These are phyloP conservation scores for Xyrauchen texanus DNA, from an alignment of 2,113 vertebrate species.

Conservation along the genomic window DNA sequence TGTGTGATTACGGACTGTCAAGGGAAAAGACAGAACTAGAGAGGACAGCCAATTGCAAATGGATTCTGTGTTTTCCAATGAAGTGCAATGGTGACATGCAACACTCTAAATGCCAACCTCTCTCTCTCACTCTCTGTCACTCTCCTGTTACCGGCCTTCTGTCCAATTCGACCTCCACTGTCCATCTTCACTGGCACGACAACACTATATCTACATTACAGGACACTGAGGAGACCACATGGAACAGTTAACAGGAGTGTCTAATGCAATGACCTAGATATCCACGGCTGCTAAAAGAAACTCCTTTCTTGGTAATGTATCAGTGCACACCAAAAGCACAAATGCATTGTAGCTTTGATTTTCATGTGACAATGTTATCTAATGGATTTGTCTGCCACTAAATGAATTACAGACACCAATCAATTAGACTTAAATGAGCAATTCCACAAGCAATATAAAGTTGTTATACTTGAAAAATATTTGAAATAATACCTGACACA, in stretches of 20 bases:
- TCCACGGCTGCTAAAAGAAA: too few relatives aligned
- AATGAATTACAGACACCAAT: not conserved
- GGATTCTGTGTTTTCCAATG: constrained; percentile 46
- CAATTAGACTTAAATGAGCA: constrained; percentile 19
- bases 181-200: constrained; percentile 7
- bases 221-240: not conserved
- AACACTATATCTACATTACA: not conserved
- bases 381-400: not conserved
- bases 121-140: not conserved
- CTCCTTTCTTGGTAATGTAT: too few relatives aligned
- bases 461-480: not conserved
- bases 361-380: not conserved
- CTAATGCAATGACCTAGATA: constrained; percentile 8
- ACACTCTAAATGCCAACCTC: not conserved
- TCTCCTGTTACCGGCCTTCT: constrained; percentile 46
- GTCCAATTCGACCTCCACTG: constrained; percentile 30
- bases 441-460: constrained; percentile 17
- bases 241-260: not conserved
- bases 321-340: too few relatives aligned
- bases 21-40: constrained; percentile 3
- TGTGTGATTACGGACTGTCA: constrained; percentile 26
- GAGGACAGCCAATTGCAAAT: constrained; percentile 55
- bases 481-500: not conserved
- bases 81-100: constrained; percentile 42
- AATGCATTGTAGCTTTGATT: not conserved